Conservation (phyloP, 1,140 invertebrate genomes). For the Himalopsyche phryganea region DNA sequence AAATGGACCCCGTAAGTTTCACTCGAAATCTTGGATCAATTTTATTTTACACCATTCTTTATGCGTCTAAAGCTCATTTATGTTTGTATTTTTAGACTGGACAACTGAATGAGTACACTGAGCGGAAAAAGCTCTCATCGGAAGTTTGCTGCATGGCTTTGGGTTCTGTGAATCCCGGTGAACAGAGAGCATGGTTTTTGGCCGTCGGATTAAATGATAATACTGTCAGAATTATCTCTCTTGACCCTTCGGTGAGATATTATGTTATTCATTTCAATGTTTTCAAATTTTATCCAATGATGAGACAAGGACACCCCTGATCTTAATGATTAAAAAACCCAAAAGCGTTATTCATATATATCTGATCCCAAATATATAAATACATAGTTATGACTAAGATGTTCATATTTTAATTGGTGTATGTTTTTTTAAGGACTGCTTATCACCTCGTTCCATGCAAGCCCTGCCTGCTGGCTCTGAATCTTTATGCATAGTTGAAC, state of each 20-base stretch:
- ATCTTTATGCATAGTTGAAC: constrained; percentile 94
- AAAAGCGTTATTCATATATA: constrained; percentile 50
- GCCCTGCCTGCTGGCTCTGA: constrained; percentile 94
- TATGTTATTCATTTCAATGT: constrained; percentile 10
- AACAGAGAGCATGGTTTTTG: constrained; percentile 93
- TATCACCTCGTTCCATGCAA: constrained; percentile 93
- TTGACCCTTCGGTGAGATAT: constrained; percentile 82
- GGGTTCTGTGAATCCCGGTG: constrained; percentile 90
- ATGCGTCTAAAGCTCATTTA: not conserved
- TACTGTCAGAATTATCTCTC: constrained; percentile 95
- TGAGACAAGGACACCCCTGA: constrained; percentile 54
- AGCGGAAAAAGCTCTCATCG: constrained; percentile 92
- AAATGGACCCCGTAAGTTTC: constrained; percentile 93
- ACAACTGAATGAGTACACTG: constrained; percentile 96
- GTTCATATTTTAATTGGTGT: constrained; percentile 6
- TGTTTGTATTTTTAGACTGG: constrained; percentile 69
- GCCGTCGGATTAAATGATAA: constrained; percentile 96
- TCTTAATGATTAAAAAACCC: constrained; percentile 48
- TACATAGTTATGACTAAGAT: constrained; percentile 4
- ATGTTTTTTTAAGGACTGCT: constrained; percentile 65
- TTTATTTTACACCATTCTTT: too few relatives aligned
- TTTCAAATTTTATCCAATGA: constrained; percentile 38
- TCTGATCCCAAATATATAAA: constrained; percentile 24
- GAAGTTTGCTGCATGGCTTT: constrained; percentile 99
- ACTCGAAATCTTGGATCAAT: constrained; percentile 9